Conservation (phyloP, 2,113 vertebrate species). For the pig (Sus scrofa) region DNA sequence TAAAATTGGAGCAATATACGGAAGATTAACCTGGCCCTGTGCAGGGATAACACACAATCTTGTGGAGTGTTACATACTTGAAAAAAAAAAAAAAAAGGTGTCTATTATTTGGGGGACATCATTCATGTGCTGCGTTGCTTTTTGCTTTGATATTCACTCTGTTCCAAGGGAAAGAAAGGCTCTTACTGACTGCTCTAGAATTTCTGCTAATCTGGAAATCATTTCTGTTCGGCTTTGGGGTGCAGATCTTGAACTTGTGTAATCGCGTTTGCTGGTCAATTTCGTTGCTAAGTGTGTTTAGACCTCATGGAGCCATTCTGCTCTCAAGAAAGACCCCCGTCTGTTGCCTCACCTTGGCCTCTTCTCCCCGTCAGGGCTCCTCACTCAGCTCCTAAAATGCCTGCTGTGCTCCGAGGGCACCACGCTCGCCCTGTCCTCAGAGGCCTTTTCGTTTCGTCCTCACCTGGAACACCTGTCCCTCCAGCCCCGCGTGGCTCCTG, state of each 20-base stretch:
- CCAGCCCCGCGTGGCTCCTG: accelerated
- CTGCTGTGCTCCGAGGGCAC: not conserved
- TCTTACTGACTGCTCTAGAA: not conserved
- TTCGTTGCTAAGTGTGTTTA: not conserved
- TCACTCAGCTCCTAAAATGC: not conserved
- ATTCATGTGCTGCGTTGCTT: not conserved
- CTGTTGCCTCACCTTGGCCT: not conserved
- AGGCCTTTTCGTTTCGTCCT: not conserved
- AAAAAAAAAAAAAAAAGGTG: not conserved
- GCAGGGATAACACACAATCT: not conserved
- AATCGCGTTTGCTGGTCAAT: not conserved
- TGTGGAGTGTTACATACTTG: not conserved
- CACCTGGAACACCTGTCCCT: not conserved
- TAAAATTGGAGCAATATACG: not conserved
- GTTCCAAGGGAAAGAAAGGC: not conserved
- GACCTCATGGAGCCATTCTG: not conserved
- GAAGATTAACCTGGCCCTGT: not conserved
- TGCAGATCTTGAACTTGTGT: not conserved
- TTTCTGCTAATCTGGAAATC: not conserved
- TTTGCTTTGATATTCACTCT: not conserved
- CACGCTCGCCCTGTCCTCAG: accelerated
- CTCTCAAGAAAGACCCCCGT: not conserved
- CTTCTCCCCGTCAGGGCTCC: not conserved
- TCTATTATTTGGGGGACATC: not conserved
- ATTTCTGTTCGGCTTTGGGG: not conserved